phyloP scores from a whole-genome alignment of 2,888 invertebrate species.

The Penaeus monodon region DNA sequence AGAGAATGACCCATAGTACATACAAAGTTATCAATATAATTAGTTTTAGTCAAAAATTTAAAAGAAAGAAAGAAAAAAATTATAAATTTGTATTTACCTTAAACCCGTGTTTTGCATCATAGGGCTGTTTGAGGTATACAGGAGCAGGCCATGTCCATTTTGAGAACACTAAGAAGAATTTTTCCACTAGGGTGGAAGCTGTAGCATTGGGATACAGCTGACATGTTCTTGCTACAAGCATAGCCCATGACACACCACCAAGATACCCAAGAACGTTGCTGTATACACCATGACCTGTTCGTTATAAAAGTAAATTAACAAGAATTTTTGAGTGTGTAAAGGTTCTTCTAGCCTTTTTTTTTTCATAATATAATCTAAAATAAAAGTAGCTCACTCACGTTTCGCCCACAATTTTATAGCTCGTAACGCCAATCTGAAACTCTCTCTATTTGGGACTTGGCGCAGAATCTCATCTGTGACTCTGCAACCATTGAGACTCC shows the following conservation, averaged over 20 bases:
- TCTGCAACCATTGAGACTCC: constrained; percentile 96
- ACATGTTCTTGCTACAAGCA: constrained; percentile 97
- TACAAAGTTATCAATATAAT: not conserved
- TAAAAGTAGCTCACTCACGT: constrained; percentile 76
- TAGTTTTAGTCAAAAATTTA: not conserved
- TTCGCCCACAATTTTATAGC: constrained; percentile 99
- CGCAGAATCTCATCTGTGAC: constrained; percentile 98
- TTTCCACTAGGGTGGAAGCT: constrained; percentile 93
- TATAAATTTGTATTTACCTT: constrained; percentile 44
- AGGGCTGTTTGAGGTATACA: constrained; percentile 92
- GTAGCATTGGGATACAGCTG: constrained; percentile 98
- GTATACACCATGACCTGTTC: constrained; percentile 92
- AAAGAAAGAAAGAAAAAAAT: no score
- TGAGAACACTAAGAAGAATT: constrained; percentile 98
- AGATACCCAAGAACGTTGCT: constrained; percentile 98
- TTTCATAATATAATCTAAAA: not conserved
- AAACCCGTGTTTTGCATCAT: constrained; percentile 88
- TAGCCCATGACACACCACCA: constrained; percentile 99
- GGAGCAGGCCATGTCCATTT: constrained; percentile 99
- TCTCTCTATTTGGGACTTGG: constrained; percentile 93
- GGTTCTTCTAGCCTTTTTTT: no score
- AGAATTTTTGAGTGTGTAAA: no score
- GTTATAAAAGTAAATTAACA: no score
- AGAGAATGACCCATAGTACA: not conserved
- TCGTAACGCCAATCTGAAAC: constrained; percentile 91